A percentile compares a stretch with the other conserved stretches of the same genome.
These are phyloP conservation scores for Hipposideros larvatus DNA, from an alignment of 2,797 vertebrate species.

Conservation along the genomic window DNA sequence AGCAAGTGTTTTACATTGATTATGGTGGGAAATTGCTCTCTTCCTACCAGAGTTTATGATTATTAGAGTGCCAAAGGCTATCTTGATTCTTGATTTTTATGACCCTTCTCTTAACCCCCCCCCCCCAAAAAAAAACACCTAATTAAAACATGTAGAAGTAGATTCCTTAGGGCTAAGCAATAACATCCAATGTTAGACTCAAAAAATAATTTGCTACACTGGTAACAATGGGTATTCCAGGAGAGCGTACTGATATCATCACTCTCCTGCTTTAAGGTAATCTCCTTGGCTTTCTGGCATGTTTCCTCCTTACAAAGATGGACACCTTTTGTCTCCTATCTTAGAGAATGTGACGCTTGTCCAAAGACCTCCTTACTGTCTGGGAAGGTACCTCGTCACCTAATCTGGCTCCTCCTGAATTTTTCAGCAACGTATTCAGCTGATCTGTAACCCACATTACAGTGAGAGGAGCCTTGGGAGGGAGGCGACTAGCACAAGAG, in stretches of 20 bases:
- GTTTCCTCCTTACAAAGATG: background rate
- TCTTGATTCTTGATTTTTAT: background rate
- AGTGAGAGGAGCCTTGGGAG: background rate
- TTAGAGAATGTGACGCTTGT: background rate
- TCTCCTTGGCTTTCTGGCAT: background rate
- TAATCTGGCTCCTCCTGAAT: background rate
- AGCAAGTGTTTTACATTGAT: background rate
- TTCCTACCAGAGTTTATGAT: background rate
- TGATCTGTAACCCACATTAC: fast-evolving
- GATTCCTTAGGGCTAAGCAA: background rate
- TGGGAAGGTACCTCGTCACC: background rate
- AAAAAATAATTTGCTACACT: background rate
- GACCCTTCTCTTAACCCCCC: background rate
- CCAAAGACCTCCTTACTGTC: background rate
- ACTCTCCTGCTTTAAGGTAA: background rate
- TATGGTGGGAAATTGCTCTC: background rate
- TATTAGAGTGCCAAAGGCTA: background rate
- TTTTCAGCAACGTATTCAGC: background rate
- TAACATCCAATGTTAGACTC: background rate
- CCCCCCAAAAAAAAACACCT: too few relatives aligned
- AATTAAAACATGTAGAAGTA: background rate
- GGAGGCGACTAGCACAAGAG: background rate
- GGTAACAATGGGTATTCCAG: background rate
- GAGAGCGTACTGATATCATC: too few relatives aligned
- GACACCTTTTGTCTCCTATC: background rate